Percentiles rank a stretch among this genome's conserved stretches.
Evolutionary conservation across 23 tunicate genomes (phyloP).

Genomic region (Phallusia fumigata): DNA sequence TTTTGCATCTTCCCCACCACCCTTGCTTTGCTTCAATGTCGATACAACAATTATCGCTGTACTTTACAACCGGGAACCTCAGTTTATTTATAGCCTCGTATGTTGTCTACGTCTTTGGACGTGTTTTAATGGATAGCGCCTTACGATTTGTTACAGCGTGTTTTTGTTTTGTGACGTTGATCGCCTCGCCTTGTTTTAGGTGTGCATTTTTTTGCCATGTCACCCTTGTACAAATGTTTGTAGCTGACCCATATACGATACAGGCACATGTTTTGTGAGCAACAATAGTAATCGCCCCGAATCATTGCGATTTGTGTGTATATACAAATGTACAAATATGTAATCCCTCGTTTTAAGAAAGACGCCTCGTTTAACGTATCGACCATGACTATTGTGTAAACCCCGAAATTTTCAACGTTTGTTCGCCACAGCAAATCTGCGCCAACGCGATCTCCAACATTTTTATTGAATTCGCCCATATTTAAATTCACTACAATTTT

Average conservation of each 20-base stretch:
- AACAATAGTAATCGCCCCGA: no score
- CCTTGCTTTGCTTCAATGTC: neutral
- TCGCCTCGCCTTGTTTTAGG: neutral
- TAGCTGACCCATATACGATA: neutral
- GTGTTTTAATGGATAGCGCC: neutral
- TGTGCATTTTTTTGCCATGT: neutral
- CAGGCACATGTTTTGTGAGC: neutral
- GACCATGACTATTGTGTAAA: no score
- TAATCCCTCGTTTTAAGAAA: no score
- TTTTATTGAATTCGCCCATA: no score
- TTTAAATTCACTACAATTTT: no score
- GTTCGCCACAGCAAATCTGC: no score
- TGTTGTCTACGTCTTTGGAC: neutral
- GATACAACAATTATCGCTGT: constrained; percentile 12
- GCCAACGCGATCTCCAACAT: no score
- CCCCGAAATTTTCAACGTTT: no score
- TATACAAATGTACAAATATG: no score
- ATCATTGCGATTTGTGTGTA: no score
- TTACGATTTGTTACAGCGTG: no score
- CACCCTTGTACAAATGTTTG: neutral
- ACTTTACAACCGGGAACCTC: constrained; percentile 7
- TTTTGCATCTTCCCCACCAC: neutral
- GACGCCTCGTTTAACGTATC: no score
- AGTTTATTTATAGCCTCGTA: neutral
- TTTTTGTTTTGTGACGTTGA: neutral